phyloP scores from a whole-genome alignment of 2,888 invertebrate genomes.

The Clitarchus hookeri region DNA sequence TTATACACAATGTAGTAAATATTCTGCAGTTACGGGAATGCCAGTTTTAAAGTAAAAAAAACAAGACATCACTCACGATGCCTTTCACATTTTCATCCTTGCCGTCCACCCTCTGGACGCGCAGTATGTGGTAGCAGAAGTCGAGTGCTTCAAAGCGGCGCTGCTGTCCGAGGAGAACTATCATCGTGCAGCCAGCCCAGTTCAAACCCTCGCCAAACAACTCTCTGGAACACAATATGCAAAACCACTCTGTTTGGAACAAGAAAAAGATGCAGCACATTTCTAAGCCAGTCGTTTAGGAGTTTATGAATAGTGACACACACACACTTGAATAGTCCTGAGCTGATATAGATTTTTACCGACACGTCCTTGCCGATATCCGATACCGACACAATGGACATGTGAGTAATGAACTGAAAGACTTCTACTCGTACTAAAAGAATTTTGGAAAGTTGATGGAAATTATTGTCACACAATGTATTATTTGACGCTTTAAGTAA shows the following conservation, averaged over 20 bases:
- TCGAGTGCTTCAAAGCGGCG: conserved; percentile 95
- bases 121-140: conserved; percentile 96
- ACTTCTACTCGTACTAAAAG: no score
- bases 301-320: no score
- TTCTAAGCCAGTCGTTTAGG: no score
- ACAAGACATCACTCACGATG: conserved; percentile 71
- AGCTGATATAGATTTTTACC: no score
- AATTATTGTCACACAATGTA: no score
- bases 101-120: conserved; percentile 94
- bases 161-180: conserved; percentile 93
- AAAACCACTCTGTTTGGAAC: background rate
- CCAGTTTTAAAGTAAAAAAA: background rate
- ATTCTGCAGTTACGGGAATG: background rate
- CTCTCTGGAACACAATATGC: conserved; percentile 64
- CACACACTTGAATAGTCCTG: no score
- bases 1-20: background rate
- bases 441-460: no score
- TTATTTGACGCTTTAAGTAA: no score
- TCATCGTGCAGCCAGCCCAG: conserved; percentile 98
- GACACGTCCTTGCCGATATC: no score
- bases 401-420: no score
- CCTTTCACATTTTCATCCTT: conserved; percentile 95
- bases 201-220: conserved; percentile 97
- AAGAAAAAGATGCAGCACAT: no score
- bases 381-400: no score